Percentiles rank a stretch among this genome's conserved stretches.
Evolutionary conservation across 2,113 vertebrate genomes (phyloP).

Genomic region (Megaptera novaeangliae): DNA sequence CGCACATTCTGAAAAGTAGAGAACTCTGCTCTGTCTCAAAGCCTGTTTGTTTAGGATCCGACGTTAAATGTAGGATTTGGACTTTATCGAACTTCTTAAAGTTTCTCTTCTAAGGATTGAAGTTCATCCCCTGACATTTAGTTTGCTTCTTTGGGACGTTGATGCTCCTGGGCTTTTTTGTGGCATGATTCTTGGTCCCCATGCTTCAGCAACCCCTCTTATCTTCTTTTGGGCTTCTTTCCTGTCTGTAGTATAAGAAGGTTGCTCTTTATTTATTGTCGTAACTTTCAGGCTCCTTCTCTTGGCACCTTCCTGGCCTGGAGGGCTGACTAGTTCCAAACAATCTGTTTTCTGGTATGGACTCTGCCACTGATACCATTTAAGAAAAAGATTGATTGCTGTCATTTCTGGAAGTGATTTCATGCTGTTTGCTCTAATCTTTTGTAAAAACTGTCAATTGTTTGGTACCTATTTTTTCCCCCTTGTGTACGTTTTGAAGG

Average conservation of each 20-base stretch:
- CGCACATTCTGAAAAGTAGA: not conserved
- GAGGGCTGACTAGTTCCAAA: not conserved
- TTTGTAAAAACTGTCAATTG: not conserved
- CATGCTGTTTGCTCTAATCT: not conserved
- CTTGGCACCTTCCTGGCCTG: not conserved
- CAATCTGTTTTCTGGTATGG: not conserved
- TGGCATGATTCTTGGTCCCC: not conserved
- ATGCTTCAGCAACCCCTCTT: not conserved
- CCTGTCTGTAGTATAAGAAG: not conserved
- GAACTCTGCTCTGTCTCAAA: not conserved
- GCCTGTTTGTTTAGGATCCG: not conserved
- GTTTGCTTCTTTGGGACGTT: not conserved
- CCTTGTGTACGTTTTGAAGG: not conserved
- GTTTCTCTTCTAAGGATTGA: not conserved
- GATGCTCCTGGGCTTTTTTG: not conserved
- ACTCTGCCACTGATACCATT: not conserved
- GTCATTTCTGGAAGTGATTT: not conserved
- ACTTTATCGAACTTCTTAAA: not conserved
- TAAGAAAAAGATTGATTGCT: slow-evolving; percentile 5
- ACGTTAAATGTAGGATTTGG: not conserved
- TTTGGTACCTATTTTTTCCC: not conserved
- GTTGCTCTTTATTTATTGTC: not conserved
- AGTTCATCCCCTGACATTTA: not conserved
- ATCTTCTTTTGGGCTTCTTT: not conserved
- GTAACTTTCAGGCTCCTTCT: not conserved